Percentiles rank a stretch among this genome's conserved stretches.
Evolutionary conservation across 2,888 invertebrate genomes (phyloP).

Genomic region (Lasioglossum zephyrum): DNA sequence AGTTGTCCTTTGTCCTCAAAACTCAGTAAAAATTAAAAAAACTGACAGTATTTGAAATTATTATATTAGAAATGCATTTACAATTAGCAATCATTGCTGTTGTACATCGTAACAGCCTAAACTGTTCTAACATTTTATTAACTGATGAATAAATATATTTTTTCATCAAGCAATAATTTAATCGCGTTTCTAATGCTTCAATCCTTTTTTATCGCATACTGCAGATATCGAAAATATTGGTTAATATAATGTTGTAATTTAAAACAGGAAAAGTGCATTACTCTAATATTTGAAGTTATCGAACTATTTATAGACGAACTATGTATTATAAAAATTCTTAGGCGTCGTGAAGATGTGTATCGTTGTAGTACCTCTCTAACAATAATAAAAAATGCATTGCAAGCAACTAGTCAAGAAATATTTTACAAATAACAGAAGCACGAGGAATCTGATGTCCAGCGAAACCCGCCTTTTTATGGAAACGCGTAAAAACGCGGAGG

Average conservation of each 20-base stretch:
- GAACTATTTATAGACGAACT: background rate
- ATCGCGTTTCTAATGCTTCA: background rate
- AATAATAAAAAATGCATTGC: background rate
- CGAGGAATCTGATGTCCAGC: slow-evolving; percentile 50
- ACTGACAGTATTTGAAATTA: background rate
- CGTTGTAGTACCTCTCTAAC: background rate
- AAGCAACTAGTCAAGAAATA: background rate
- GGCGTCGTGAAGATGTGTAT: background rate
- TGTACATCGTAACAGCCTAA: background rate
- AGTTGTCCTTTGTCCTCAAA: background rate
- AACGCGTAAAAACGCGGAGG: slow-evolving; percentile 77
- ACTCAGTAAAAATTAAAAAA: background rate
- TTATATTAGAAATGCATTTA: background rate
- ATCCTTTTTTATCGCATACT: background rate
- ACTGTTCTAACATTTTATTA: background rate
- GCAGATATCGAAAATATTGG: background rate
- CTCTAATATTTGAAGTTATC: background rate
- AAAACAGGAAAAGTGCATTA: background rate
- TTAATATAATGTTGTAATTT: background rate
- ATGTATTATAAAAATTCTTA: background rate
- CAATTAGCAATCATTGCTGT: background rate
- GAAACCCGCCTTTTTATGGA: slow-evolving; percentile 77
- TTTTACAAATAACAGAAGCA: background rate
- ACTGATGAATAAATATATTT: background rate
- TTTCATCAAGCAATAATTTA: background rate